Evolutionary conservation across 2,113 vertebrate species (phyloP).

Genomic region (Ranitomeya imitator): DNA sequence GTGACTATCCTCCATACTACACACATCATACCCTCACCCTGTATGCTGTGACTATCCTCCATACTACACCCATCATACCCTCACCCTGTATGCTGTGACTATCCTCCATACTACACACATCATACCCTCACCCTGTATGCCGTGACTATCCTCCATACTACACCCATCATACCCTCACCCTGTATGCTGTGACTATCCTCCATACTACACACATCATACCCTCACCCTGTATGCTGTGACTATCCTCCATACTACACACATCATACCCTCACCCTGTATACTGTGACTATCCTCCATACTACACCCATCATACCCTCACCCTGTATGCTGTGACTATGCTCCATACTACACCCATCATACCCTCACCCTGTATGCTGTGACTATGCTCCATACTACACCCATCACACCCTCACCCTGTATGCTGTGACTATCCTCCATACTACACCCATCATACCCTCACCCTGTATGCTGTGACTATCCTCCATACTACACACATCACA

Average conservation of each 20-base stretch:
- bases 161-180: neutral
- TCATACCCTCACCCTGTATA: conserved; percentile 77
- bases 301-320: too few species aligned
- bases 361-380: too few species aligned
- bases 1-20: too few species aligned
- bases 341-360: too few species aligned
- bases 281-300: conserved; percentile 34
- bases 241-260: neutral
- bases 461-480: neutral
- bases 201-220: neutral
- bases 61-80: too few species aligned
- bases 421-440: too few species aligned
- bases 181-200: too few species aligned
- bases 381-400: too few species aligned
- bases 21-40: neutral
- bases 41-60: neutral
- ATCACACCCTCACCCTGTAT: too few species aligned
- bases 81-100: neutral
- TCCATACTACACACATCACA: neutral
- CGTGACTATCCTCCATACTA: neutral
- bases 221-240: neutral
- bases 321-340: too few species aligned
- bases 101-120: neutral
- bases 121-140: neutral
- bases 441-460: neutral